phyloP scores from a whole-genome alignment of 2,113 vertebrate genomes.

The Neolamprologus devosi region DNA sequence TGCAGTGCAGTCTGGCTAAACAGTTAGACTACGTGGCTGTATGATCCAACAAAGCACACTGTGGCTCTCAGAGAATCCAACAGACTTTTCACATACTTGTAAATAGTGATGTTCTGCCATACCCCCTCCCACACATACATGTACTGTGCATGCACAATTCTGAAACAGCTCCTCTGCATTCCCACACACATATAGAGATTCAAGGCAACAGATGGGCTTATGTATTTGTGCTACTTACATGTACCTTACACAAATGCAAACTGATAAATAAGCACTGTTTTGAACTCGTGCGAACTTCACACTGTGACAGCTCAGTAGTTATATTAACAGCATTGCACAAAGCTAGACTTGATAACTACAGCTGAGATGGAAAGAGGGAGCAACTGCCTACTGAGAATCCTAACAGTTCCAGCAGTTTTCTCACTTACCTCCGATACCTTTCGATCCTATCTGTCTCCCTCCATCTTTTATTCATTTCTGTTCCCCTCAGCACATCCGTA shows the following conservation, averaged over 20 bases:
- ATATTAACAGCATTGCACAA: slow-evolving; percentile 1
- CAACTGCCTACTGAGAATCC: slow-evolving; percentile 12
- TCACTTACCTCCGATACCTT: slow-evolving; percentile 40
- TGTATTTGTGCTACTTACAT: not conserved
- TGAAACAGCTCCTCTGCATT: not conserved
- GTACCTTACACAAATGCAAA: not conserved
- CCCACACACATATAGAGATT: not conserved
- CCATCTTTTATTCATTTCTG: slow-evolving; percentile 60
- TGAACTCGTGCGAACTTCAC: not conserved
- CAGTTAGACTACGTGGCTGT: not conserved
- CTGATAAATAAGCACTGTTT: not conserved
- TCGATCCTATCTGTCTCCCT: slow-evolving; percentile 42
- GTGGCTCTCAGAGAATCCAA: not conserved
- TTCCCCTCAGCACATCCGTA: slow-evolving; percentile 42
- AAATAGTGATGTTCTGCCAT: not conserved
- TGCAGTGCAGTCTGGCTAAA: not conserved
- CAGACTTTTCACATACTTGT: not conserved
- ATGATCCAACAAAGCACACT: not conserved
- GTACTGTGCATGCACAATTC: not conserved
- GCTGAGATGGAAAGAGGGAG: not conserved
- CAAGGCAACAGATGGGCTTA: not conserved
- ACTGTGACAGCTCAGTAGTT: not conserved
- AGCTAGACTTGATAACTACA: slow-evolving; percentile 20
- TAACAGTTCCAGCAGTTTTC: slow-evolving; percentile 41
- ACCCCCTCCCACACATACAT: not conserved